Evolutionary conservation across 2,888 invertebrate species (phyloP).

Genomic region (Bruchidius siliquastri): DNA sequence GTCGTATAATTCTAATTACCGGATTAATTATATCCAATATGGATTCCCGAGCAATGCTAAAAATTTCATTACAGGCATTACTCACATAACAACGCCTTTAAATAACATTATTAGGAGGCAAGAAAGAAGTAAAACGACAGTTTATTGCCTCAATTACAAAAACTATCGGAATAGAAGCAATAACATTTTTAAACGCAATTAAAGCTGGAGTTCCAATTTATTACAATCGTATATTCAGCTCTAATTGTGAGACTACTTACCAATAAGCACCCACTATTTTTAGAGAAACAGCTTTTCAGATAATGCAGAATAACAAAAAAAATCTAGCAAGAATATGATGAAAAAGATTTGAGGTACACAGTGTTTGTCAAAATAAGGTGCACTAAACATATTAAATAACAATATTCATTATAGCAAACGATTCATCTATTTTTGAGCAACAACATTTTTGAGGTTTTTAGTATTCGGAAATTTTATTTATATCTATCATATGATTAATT

Average conservation of each 20-base stretch:
- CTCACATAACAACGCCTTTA: not conserved
- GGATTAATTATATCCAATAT: not conserved
- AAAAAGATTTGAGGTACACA: too few relatives aligned
- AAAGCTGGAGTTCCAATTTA: not conserved
- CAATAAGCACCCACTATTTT: not conserved
- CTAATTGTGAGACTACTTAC: not conserved
- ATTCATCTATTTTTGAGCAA: too few relatives aligned
- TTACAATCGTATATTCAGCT: not conserved
- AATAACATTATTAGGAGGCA: not conserved
- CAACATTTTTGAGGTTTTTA: too few relatives aligned
- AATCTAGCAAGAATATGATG: too few relatives aligned
- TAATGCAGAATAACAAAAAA: not conserved
- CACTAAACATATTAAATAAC: too few relatives aligned
- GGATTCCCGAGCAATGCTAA: not conserved
- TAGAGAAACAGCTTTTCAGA: not conserved
- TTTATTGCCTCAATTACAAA: not conserved
- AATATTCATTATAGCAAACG: too few relatives aligned
- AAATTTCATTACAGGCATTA: not conserved
- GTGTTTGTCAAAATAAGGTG: too few relatives aligned
- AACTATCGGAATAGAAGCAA: not conserved
- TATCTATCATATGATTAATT: too few relatives aligned
- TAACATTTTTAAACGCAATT: not conserved
- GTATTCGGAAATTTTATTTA: too few relatives aligned
- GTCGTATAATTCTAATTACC: too few relatives aligned
- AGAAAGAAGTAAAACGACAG: not conserved